Base-by-base conservation (phyloP, 1,140 invertebrate species). In the Drosophila ohnishii region DNA sequence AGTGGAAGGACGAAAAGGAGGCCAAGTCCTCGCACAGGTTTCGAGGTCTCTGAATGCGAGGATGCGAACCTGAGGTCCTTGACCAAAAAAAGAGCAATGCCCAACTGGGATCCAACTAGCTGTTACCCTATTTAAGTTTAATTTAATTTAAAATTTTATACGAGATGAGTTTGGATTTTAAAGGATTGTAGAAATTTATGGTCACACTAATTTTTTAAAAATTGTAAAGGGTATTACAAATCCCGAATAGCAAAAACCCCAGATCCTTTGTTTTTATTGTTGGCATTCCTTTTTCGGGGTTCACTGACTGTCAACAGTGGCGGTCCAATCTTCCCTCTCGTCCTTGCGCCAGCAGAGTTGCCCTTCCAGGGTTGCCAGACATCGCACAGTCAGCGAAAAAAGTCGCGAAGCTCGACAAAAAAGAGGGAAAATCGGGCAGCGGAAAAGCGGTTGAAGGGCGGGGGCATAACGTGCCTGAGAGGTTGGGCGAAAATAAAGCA, bases 281-380 rank as follows among this genome's bases (percentile, higher is more conserved):
- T 59, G 22, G 28, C 28, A n/a, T 37, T 59, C 42, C 53, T 59
- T 71, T 83, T 83, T 78, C 30, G 72, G 65, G 80, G 80, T 83
- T 83, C 80, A 84, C 80, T 76, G 81, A 80, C 66, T 84, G 81
- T 84, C 81, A 84, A 85, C 80, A 84, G 72, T 72, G 72, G 56
- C 39, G 44, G 53, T 56, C 55, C 55, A 62, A 47, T 60, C 25
- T 39, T 69, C 7, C 14, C 30, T 16, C 34, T n/a, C 16, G 8
- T 22, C 45, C 45, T 47, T 39, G 19, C 0, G 13, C 30, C 30
- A 13, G 10, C 28, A 19, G 30, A 34, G n/a, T 19, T 34, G 30
- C 13, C 19, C 51, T 16, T 57, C 57, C 69, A 84, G 73, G 62
- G 76, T 84, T 84, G 76, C 80, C 80, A 84, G 80, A 84, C 80